Conservation (phyloP, 1,140 invertebrate species). For the Lepidostoma basale region DNA sequence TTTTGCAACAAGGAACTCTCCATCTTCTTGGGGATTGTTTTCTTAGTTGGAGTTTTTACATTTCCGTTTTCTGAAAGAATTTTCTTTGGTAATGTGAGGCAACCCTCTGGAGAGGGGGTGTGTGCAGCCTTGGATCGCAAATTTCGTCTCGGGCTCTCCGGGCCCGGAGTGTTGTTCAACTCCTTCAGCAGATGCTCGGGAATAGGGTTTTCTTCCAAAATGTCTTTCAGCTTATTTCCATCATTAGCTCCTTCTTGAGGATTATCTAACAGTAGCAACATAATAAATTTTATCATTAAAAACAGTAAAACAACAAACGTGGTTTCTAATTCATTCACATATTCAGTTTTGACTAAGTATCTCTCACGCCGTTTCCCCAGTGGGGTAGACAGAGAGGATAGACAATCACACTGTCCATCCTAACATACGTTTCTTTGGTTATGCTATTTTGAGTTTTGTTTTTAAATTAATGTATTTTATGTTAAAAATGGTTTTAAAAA, state of each 20-base stretch:
- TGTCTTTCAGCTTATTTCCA: neutral
- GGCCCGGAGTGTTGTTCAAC: neutral
- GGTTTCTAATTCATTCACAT: too few species aligned
- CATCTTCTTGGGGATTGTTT: neutral
- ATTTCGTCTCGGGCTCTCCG: neutral
- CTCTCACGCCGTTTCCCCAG: too few species aligned
- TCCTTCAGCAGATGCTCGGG: neutral
- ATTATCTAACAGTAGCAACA: too few species aligned
- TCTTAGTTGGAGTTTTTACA: conserved; percentile 6
- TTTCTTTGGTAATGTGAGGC: neutral
- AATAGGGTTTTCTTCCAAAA: conserved; percentile 21
- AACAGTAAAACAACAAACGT: too few species aligned
- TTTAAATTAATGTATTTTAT: too few species aligned
- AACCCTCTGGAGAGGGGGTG: neutral
- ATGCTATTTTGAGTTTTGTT: too few species aligned
- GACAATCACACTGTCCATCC: too few species aligned
- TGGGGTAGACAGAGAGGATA: too few species aligned
- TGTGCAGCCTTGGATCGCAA: neutral
- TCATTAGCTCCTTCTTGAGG: neutral
- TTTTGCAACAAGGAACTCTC: neutral
- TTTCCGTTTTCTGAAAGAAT: neutral
- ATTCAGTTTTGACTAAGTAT: too few species aligned
- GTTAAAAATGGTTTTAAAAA: too few species aligned
- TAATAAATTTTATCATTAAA: too few species aligned
- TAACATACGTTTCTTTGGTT: too few species aligned